phyloP scores from a whole-genome alignment of 2,113 vertebrate species.

The Megaceryle torquata region DNA sequence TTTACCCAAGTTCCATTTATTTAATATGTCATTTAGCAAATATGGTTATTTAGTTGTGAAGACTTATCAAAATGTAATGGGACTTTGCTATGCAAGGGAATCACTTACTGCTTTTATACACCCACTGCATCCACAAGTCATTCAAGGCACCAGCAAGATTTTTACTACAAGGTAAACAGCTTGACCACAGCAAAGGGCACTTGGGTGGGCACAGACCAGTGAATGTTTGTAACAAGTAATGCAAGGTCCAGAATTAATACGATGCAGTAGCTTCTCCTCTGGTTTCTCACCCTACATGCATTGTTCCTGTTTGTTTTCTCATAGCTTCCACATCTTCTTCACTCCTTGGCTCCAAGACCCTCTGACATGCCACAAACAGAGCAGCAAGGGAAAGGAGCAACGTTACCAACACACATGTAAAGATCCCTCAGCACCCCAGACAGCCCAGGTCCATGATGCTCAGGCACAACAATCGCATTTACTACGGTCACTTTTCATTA shows the following conservation, averaged over 20 bases:
- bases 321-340: neutral
- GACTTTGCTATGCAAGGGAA: neutral
- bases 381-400: rapidly evolving
- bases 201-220: rapidly evolving
- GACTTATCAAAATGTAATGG: neutral
- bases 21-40: neutral
- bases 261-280: neutral
- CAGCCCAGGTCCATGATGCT: neutral
- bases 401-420: neutral
- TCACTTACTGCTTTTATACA: neutral
- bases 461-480: neutral
- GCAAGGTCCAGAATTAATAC: neutral
- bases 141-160: neutral
- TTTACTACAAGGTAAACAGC: neutral
- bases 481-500: neutral
- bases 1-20: neutral
- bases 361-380: neutral
- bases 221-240: neutral
- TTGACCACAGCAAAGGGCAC: neutral
- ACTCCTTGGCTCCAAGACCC: neutral
- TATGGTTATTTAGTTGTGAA: neutral
- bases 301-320: neutral
- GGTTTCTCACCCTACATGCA: neutral
- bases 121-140: neutral
- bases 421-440: neutral